phyloP scores from a whole-genome alignment of 2,113 vertebrate genomes.

The Kryptolebias marmoratus region DNA sequence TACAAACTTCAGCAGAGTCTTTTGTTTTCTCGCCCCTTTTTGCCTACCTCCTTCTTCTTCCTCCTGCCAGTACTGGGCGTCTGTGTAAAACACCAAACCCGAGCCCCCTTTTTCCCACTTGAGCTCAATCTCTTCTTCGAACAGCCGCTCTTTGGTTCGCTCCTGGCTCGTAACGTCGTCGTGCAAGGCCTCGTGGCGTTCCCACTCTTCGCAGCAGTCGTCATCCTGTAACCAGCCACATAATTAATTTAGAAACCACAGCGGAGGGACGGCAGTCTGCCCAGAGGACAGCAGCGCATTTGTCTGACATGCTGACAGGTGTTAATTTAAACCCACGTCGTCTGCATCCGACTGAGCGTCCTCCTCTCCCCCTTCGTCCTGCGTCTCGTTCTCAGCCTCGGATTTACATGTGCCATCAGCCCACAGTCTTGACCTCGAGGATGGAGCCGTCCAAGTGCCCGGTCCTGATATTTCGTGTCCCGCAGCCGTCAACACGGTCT shows the following conservation, averaged over 20 bases:
- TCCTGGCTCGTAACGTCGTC: slow-evolving; percentile 93
- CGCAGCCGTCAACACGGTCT: slow-evolving; percentile 86
- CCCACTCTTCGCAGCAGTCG: slow-evolving; percentile 95
- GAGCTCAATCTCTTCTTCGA: slow-evolving; percentile 94
- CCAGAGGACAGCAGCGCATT: not conserved
- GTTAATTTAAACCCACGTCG: slow-evolving; percentile 85
- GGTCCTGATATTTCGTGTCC: slow-evolving; percentile 87
- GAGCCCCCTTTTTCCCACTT: slow-evolving; percentile 99
- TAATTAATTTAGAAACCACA: not conserved
- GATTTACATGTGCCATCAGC: slow-evolving; percentile 17
- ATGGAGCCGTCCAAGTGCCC: slow-evolving; percentile 37
- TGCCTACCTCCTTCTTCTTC: slow-evolving; percentile 88
- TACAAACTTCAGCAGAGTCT: too few relatives aligned
- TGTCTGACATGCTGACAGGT: not conserved
- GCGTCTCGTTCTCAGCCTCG: slow-evolving; percentile 36
- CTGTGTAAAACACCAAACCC: slow-evolving; percentile 96
- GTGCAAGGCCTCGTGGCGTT: slow-evolving; percentile 91
- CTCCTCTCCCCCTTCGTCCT: slow-evolving; percentile 38
- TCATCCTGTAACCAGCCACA: slow-evolving; percentile 75
- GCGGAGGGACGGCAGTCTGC: not conserved
- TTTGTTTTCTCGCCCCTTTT: not conserved
- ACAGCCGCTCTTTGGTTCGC: slow-evolving; percentile 88
- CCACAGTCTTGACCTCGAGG: not conserved
- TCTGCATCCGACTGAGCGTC: slow-evolving; percentile 78
- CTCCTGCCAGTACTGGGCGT: slow-evolving; percentile 95